Conservation (phyloP, 1,140 invertebrate genomes). For the Pinna nobilis region DNA sequence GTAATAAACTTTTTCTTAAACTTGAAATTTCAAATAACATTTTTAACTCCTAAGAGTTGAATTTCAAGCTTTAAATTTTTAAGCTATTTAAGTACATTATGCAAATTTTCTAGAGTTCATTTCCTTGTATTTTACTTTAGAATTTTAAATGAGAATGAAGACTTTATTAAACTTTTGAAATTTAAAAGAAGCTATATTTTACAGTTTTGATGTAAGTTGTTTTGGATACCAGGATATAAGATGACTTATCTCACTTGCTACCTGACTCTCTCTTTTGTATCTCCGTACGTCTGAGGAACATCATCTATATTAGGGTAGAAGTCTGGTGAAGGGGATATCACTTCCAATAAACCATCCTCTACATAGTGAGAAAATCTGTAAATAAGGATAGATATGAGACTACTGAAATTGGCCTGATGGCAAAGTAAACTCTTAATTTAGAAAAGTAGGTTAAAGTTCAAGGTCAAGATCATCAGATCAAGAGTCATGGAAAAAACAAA, state of each 20-base stretch:
- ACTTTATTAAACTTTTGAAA: background rate
- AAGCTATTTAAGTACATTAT: background rate
- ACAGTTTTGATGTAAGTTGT: slow-evolving; percentile 3
- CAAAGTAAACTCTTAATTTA: background rate
- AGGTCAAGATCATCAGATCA: too few relatives aligned
- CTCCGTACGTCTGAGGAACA: slow-evolving; percentile 87
- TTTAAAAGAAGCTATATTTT: background rate
- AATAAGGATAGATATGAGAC: slow-evolving; percentile 39
- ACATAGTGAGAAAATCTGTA: slow-evolving; percentile 85
- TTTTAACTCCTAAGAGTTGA: too few relatives aligned
- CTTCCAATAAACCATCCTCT: slow-evolving; percentile 89
- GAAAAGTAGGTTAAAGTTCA: too few relatives aligned
- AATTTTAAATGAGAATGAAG: background rate
- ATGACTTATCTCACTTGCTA: too few relatives aligned
- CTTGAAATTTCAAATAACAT: too few relatives aligned
- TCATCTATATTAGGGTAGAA: slow-evolving; percentile 91
- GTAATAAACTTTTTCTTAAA: too few relatives aligned
- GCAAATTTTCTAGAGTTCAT: background rate
- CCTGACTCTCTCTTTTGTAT: slow-evolving; percentile 88
- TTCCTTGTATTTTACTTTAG: too few relatives aligned
- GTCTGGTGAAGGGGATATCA: slow-evolving; percentile 87
- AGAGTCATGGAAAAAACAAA: background rate
- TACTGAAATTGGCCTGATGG: background rate
- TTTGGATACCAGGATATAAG: background rate
- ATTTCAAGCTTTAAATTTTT: too few relatives aligned